Percentiles rank a stretch among this genome's conserved stretches.
Conservation (phyloP, 2,888 invertebrate species). For the Zele albiditarsus region DNA sequence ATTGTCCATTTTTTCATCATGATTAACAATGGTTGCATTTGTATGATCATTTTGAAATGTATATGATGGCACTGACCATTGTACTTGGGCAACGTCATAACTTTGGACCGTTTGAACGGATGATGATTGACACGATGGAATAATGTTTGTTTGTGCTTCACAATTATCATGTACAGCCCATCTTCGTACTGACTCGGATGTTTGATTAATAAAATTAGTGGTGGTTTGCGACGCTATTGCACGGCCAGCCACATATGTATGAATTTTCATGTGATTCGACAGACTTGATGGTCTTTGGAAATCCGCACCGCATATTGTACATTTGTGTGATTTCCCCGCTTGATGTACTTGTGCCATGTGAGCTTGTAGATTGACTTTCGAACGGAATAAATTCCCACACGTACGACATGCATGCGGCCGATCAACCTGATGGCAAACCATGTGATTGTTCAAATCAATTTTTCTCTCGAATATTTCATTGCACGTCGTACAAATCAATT, state of each 20-base stretch:
- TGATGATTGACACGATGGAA: slow-evolving; percentile 47
- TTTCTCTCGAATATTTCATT: slow-evolving; percentile 72
- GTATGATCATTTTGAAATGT: slow-evolving; percentile 60
- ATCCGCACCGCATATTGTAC: slow-evolving; percentile 72
- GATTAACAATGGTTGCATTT: slow-evolving; percentile 37
- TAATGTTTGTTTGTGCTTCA: slow-evolving; percentile 50
- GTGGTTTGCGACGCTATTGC: slow-evolving; percentile 60
- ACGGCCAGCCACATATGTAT: slow-evolving; percentile 72
- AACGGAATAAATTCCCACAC: slow-evolving; percentile 70
- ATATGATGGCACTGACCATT: slow-evolving; percentile 64
- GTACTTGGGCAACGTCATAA: slow-evolving; percentile 63
- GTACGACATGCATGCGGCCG: slow-evolving; percentile 72
- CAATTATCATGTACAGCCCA: slow-evolving; percentile 57
- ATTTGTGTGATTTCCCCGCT: slow-evolving; percentile 65
- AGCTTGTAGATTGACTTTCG: slow-evolving; percentile 66
- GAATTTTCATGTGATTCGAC: slow-evolving; percentile 75
- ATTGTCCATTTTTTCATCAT: slow-evolving; percentile 58
- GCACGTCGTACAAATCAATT: slow-evolving; percentile 67
- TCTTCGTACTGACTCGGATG: slow-evolving; percentile 56
- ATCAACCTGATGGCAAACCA: slow-evolving; percentile 73
- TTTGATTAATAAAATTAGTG: slow-evolving; percentile 35
- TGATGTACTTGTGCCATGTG: slow-evolving; percentile 68
- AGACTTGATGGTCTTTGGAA: slow-evolving; percentile 74
- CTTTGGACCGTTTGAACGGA: slow-evolving; percentile 58
- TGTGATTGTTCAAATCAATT: slow-evolving; percentile 73